A percentile compares a stretch with the other conserved stretches of the same genome.
Conservation (phyloP, 2,113 vertebrate genomes). For the Girardinichthys multiradiatus region DNA sequence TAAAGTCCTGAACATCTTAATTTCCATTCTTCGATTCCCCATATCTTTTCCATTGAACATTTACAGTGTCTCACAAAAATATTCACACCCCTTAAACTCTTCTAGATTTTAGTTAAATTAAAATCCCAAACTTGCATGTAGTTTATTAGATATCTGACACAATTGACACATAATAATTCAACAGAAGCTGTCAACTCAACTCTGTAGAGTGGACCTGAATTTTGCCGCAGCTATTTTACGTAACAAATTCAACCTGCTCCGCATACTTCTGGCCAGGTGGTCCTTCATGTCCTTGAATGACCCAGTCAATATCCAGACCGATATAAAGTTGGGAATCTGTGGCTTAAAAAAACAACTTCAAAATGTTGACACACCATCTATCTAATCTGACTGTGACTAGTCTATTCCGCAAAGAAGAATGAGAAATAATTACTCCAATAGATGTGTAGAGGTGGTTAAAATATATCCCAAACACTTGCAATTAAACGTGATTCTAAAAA, state of each 20-base stretch:
- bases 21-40: background rate
- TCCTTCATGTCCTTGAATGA: background rate
- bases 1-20: background rate
- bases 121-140: too few relatives aligned
- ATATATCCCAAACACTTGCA: background rate
- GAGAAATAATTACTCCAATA: background rate
- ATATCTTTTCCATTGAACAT: too few relatives aligned
- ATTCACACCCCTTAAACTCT: too few relatives aligned
- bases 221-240: too few relatives aligned
- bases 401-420: background rate
- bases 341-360: background rate
- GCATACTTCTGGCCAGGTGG: too few relatives aligned
- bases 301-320: too few relatives aligned
- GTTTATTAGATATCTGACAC: background rate
- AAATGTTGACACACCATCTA: background rate
- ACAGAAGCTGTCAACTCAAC: background rate
- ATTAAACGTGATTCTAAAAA: too few relatives aligned
- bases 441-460: background rate
- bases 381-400: background rate
- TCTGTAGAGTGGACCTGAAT: too few relatives aligned
- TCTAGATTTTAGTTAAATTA: too few relatives aligned
- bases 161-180: background rate
- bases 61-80: too few relatives aligned
- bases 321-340: too few relatives aligned
- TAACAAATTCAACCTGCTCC: too few relatives aligned